A percentile compares a stretch with the other conserved stretches of the same genome.
phyloP scores from a whole-genome alignment of 2,113 vertebrate species.

The Ctenodactylus gundi region DNA sequence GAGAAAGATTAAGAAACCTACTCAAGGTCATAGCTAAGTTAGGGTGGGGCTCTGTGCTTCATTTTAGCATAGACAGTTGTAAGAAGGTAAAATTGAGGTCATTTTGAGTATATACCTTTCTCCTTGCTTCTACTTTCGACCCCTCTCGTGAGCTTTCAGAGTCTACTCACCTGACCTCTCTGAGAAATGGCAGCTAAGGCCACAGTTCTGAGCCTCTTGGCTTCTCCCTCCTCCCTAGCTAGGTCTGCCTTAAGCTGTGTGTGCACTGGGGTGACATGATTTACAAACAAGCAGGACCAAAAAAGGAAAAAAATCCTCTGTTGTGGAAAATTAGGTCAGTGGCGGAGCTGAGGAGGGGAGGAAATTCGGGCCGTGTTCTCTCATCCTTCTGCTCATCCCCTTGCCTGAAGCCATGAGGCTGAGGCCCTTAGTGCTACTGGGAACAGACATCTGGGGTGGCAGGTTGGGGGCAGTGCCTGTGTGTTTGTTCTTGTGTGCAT shows the following conservation, averaged over 20 bases:
- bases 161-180: background rate
- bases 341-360: slow-evolving; percentile 22
- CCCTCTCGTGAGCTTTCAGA: background rate
- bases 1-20: background rate
- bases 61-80: background rate
- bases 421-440: background rate
- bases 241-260: background rate
- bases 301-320: slow-evolving; percentile 53
- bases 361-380: slow-evolving; percentile 31
- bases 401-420: slow-evolving; percentile 24
- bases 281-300: slow-evolving; percentile 59
- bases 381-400: background rate
- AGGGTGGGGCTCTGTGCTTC: background rate
- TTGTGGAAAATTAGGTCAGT: slow-evolving; percentile 64
- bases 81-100: background rate
- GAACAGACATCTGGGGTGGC: slow-evolving; percentile 41
- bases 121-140: background rate
- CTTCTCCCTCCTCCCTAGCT: background rate
- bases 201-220: background rate
- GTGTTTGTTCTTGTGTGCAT: background rate
- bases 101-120: background rate
- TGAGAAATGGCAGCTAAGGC: background rate
- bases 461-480: background rate
- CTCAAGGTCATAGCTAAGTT: background rate
- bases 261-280: slow-evolving; percentile 52